A percentile compares a stretch with the other conserved stretches of the same genome.
These are phyloP conservation scores for Scaptomyza cyrtandrae DNA, from an alignment of 2,888 invertebrate species.

Conservation along the genomic window DNA sequence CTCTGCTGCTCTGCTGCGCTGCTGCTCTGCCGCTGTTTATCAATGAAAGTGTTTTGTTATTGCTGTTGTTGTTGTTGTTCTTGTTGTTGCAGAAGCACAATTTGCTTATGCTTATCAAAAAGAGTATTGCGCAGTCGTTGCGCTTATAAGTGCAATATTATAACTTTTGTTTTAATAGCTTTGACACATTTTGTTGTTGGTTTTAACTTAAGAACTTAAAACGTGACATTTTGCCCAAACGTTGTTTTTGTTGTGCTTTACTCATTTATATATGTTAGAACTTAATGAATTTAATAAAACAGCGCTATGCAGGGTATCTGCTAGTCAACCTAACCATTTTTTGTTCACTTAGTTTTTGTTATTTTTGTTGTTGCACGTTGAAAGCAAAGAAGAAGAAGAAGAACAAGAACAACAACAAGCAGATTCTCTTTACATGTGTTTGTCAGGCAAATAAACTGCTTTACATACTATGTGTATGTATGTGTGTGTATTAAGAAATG, in stretches of 20 bases:
- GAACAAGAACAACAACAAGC: too few species aligned
- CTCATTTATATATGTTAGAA: too few species aligned
- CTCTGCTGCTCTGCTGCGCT: slow-evolving; percentile 7
- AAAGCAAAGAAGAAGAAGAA: slow-evolving; percentile 34
- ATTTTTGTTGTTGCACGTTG: slow-evolving; percentile 58
- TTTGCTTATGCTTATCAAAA: neutral
- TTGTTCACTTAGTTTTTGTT: slow-evolving; percentile 10
- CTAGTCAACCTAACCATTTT: neutral
- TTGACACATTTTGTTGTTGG: neutral
- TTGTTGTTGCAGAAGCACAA: too few species aligned
- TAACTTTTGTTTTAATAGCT: slow-evolving; percentile 1
- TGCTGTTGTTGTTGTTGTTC: slow-evolving; percentile 13
- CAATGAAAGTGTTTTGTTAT: slow-evolving; percentile 60
- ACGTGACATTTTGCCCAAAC: slow-evolving; percentile 5
- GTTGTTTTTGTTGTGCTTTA: neutral
- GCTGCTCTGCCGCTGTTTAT: slow-evolving; percentile 36
- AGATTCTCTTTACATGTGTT: slow-evolving; percentile 33
- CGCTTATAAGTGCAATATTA: neutral
- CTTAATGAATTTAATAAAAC: too few species aligned
- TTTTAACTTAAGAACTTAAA: neutral
- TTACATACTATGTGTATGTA: slow-evolving; percentile 34
- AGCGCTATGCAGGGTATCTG: neutral
- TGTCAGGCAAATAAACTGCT: slow-evolving; percentile 55
- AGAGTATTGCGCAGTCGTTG: neutral
- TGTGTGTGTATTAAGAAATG: slow-evolving; percentile 59